Percentiles rank a stretch among this genome's conserved stretches.
Evolutionary conservation across 1,140 invertebrate genomes (phyloP).

Genomic region (Caerostris extrusa): DNA sequence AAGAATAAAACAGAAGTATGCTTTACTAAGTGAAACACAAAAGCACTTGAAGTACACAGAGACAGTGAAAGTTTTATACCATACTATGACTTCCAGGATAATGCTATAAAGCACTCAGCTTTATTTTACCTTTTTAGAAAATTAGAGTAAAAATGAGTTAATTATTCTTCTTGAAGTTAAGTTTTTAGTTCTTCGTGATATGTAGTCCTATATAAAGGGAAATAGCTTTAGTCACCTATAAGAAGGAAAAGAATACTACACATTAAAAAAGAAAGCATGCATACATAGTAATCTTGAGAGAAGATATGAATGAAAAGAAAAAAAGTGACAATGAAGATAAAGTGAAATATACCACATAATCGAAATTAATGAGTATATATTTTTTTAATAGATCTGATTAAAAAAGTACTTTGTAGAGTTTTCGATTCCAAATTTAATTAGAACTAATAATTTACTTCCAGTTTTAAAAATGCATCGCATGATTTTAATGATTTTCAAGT

Average conservation of each 20-base stretch:
- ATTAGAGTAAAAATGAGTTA: not conserved
- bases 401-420: no score
- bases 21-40: not conserved
- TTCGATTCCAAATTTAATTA: no score
- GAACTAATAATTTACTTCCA: no score
- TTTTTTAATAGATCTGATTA: no score
- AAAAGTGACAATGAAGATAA: no score
- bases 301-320: not conserved
- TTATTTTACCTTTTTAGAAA: constrained; percentile 32
- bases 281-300: not conserved
- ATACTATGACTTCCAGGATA: constrained; percentile 10
- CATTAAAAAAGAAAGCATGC: not conserved
- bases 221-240: constrained; percentile 49
- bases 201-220: constrained; percentile 36
- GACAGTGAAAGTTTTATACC: not conserved
- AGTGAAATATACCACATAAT: no score
- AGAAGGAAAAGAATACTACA: constrained; percentile 11
- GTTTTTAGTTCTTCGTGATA: constrained; percentile 18
- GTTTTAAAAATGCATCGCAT: no score
- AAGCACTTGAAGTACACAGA: not conserved
- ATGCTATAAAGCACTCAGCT: not conserved
- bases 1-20: not conserved
- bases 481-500: no score
- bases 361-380: no score
- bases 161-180: constrained; percentile 19